phyloP scores from a whole-genome alignment of 2,797 vertebrate species.

The Syncerus caffer region DNA sequence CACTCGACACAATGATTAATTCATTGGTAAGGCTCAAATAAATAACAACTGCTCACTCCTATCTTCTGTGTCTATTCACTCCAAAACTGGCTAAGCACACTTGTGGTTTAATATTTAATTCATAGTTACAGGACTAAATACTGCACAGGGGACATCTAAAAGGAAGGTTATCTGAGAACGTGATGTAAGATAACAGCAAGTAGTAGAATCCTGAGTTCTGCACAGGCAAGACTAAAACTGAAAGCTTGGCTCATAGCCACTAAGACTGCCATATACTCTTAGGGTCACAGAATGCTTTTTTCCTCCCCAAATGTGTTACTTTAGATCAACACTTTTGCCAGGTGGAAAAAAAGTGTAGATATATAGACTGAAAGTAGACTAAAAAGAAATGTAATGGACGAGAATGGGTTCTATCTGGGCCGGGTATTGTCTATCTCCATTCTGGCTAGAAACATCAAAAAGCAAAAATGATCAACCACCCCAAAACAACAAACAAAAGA shows the following conservation, averaged over 20 bases:
- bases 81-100: background rate
- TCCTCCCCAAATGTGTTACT: background rate
- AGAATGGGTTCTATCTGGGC: background rate
- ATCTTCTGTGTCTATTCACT: background rate
- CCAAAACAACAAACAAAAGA: background rate
- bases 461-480: background rate
- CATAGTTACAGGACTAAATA: background rate
- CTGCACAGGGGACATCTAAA: background rate
- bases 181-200: background rate
- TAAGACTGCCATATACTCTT: no score
- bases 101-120: constrained; percentile 34
- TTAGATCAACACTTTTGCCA: background rate
- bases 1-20: background rate
- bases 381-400: background rate
- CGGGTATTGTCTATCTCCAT: background rate
- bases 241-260: background rate
- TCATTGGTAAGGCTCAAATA: constrained; percentile 15
- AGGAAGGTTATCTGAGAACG: background rate
- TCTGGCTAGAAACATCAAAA: background rate
- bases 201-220: background rate
- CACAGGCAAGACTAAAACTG: background rate
- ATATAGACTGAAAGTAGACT: background rate
- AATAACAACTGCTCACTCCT: background rate
- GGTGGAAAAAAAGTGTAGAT: background rate
- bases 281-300: background rate